Evolutionary conservation across 2,888 invertebrate species (phyloP).

Genomic region (Silvanus unidentatus): DNA sequence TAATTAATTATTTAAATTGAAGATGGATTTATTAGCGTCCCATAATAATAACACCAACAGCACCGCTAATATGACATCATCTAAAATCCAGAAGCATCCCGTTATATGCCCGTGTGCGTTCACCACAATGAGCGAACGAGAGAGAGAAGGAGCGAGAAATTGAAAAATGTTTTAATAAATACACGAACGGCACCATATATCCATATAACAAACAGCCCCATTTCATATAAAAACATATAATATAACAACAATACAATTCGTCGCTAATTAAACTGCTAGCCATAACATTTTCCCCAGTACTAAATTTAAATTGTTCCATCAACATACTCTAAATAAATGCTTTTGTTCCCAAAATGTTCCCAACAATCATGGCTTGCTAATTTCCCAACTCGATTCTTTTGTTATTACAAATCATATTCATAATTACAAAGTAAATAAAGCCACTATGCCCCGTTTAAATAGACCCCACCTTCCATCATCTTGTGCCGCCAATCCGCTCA

Average conservation of each 20-base stretch:
- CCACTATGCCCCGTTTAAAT: conserved; percentile 30
- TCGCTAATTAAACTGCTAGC: conserved; percentile 37
- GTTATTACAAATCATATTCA: conserved; percentile 49
- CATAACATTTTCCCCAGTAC: conserved; percentile 38
- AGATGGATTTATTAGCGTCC: too few relatives aligned
- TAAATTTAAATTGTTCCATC: conserved; percentile 47
- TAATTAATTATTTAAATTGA: too few relatives aligned
- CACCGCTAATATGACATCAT: too few relatives aligned
- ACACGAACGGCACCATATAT: neutral
- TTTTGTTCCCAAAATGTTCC: conserved; percentile 41
- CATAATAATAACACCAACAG: too few relatives aligned
- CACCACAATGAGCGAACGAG: neutral
- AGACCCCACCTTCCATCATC: conserved; percentile 23
- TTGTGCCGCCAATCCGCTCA: conserved; percentile 12
- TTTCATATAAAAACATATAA: conserved; percentile 14
- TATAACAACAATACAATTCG: conserved; percentile 33
- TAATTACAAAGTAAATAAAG: conserved; percentile 48
- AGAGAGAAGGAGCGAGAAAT: too few relatives aligned
- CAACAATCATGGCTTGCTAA: conserved; percentile 45
- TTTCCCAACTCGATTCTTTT: conserved; percentile 43
- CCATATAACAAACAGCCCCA: neutral
- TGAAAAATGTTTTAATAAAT: too few relatives aligned
- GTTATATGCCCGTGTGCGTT: too few relatives aligned
- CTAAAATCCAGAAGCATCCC: too few relatives aligned
- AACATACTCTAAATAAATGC: conserved; percentile 41